phyloP scores from a whole-genome alignment of 2,797 vertebrate species.

The Pygocentrus nattereri region DNA sequence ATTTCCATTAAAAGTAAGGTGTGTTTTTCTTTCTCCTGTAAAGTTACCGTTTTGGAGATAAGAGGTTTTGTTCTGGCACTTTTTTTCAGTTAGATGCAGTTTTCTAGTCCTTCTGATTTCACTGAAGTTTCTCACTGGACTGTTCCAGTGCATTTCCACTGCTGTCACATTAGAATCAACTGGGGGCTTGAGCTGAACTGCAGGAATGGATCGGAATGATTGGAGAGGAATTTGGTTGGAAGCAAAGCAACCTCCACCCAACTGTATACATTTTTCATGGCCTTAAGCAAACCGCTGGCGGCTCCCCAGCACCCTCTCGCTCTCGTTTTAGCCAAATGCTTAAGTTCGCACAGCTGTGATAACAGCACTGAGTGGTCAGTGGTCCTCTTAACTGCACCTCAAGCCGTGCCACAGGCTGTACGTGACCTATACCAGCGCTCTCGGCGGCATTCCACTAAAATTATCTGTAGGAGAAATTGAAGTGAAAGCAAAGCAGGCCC shows the following conservation, averaged over 20 bases:
- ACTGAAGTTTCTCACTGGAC: background rate
- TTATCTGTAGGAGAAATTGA: slow-evolving; percentile 5
- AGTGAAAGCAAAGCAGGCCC: slow-evolving; percentile 9
- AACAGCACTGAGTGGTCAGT: slow-evolving; percentile 68
- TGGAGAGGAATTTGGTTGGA: background rate
- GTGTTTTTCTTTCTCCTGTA: too few relatives aligned
- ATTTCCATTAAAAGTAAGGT: too few relatives aligned
- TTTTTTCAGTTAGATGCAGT: too few relatives aligned
- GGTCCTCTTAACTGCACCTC: slow-evolving; percentile 42
- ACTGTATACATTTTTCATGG: slow-evolving; percentile 37
- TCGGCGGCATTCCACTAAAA: slow-evolving; percentile 41
- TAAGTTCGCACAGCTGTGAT: slow-evolving; percentile 80
- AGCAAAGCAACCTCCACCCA: slow-evolving; percentile 30
- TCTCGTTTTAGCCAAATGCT: slow-evolving; percentile 69
- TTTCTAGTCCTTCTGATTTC: too few relatives aligned
- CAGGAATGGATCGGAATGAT: background rate
- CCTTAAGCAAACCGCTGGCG: slow-evolving; percentile 39
- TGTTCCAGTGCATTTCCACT: background rate
- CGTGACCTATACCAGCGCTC: background rate
- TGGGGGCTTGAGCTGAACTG: background rate
- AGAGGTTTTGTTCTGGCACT: too few relatives aligned
- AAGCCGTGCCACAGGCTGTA: slow-evolving; percentile 42
- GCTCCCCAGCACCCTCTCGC: background rate
- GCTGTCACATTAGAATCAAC: background rate
- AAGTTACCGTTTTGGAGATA: too few relatives aligned